These are phyloP conservation scores for Aphelocoma coerulescens DNA, from an alignment of 2,113 vertebrate genomes.

Conservation along the genomic window DNA sequence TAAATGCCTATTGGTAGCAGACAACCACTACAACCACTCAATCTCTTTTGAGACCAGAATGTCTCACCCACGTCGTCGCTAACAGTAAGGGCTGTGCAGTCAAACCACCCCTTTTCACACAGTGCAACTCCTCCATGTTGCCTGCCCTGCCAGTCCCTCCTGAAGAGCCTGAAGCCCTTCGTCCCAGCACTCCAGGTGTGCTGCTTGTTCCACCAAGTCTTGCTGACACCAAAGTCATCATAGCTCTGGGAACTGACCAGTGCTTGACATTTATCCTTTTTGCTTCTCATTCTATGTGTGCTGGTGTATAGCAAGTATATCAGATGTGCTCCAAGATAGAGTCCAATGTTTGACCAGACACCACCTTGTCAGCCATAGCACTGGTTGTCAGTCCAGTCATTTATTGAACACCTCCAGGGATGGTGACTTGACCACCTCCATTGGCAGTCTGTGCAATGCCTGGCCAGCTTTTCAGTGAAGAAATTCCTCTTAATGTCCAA, in stretches of 20 bases:
- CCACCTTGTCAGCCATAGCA: neutral
- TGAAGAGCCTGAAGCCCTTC: neutral
- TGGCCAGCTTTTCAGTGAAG: neutral
- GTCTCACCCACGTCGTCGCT: fast-evolving
- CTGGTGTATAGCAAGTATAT: neutral
- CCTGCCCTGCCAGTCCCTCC: neutral
- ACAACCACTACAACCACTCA: neutral
- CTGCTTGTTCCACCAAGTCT: neutral
- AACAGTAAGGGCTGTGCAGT: neutral
- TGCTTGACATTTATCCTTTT: neutral
- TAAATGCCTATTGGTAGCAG: neutral
- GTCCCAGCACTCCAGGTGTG: neutral
- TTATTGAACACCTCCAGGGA: neutral
- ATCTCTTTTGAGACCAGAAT: neutral
- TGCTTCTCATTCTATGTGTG: neutral
- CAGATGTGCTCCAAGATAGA: neutral
- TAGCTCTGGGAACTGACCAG: neutral
- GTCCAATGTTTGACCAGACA: neutral
- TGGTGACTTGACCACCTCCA: neutral
- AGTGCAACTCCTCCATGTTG: neutral
- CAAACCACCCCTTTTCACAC: neutral
- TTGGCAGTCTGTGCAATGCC: neutral
- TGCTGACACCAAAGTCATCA: neutral
- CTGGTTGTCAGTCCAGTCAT: neutral
- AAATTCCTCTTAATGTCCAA: neutral